These are phyloP conservation scores for Branchinecta lindahli DNA, from an alignment of 1,140 invertebrate genomes.

Conservation along the genomic window DNA sequence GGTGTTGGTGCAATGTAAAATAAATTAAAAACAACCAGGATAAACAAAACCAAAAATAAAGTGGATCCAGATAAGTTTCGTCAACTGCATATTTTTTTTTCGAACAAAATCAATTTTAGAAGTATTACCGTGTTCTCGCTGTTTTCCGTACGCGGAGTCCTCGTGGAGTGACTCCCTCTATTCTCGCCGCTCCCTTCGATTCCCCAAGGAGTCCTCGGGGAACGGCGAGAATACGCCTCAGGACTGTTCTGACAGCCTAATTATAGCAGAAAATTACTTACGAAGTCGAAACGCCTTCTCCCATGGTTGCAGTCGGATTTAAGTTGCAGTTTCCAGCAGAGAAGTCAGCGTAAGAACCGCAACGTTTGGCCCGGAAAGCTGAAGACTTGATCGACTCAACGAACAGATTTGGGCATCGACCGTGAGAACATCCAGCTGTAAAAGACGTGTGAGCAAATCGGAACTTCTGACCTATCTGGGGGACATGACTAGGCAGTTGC, in stretches of 20 bases:
- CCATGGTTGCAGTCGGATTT: conserved; percentile 13
- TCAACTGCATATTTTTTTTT: too few species aligned
- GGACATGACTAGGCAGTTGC: neutral
- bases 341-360: conserved; percentile 26
- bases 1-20: too few species aligned
- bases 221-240: too few species aligned
- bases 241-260: neutral
- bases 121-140: too few species aligned
- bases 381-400: conserved; percentile 50
- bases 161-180: too few species aligned
- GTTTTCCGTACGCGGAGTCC: too few species aligned
- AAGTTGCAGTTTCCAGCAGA: conserved; percentile 8
- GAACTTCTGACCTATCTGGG: neutral
- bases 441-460: neutral
- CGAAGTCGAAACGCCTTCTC: conserved; percentile 13
- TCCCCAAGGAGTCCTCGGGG: too few species aligned
- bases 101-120: too few species aligned
- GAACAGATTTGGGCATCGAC: conserved; percentile 47
- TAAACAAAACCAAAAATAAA: too few species aligned
- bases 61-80: too few species aligned
- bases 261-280: neutral
- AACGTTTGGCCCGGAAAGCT: conserved; percentile 56
- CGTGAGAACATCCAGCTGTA: conserved; percentile 42
- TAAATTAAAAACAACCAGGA: too few species aligned
- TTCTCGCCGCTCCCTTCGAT: too few species aligned